Evolutionary conservation across 2,888 invertebrate genomes (phyloP), one percentile per base, ranked within the genome.

Genomic region (Philhelius pedissequus): DNA sequence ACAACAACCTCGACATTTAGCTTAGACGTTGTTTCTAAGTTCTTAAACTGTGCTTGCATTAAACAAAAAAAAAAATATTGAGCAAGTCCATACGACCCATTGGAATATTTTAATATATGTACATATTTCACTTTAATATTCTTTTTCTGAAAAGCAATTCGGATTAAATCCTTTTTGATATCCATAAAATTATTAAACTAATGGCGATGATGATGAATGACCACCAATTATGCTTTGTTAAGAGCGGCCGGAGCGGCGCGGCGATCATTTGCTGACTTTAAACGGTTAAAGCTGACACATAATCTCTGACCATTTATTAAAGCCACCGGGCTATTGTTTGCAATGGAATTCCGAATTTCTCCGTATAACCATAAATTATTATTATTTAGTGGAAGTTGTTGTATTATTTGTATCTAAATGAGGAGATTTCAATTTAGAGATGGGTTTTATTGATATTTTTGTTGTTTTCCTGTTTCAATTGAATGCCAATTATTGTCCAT

Each of bases 121-220:
- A 13, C 18, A 4, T 52, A n/a, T n/a, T 15, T 22, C 9, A 6
- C 9, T 30, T 20, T 3, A 3, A n/a, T 50, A 50, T 50, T 50
- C 25, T 52, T 52, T 30, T 30, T 15, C 5, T 15, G 1, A 38
- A n/a, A 22, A 58, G 9, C 8, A 38, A n/a, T 38, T 58, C 40
- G 9, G n/a, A 22, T 38, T 58, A 58, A 58, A 58, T 81, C 81
- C 75, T 76, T 81, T 70, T 75, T 15, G 43, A 50, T 48, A 43
- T 50, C 48, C 52, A 58, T 70, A 70, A 66, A 66, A 58, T 71
- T 76, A 81, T 75, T 64, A 81, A 70, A 35, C 58, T 75, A 58
- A 76, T 66, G 70, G 58, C 70, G 50, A 70, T 70, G 70, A 70
- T 70, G 70, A 81, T 75, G 70, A 76, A 81, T 76, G 70, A 38